Conservation (phyloP, 2,113 vertebrate species). For the Austrofundulus limnaeus region DNA sequence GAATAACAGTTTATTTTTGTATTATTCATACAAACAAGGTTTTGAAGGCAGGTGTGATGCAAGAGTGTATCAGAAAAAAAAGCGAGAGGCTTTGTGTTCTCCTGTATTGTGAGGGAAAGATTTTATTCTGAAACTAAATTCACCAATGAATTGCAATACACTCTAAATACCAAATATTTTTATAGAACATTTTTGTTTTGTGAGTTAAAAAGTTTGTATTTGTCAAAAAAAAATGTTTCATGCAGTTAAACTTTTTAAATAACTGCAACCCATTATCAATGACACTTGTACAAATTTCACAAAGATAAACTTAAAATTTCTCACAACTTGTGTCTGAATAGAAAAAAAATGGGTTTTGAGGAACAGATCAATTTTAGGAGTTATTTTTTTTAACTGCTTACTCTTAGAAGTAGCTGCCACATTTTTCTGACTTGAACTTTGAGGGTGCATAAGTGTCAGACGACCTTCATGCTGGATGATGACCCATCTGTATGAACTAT, state of each 20-base stretch:
- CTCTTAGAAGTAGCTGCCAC: neutral
- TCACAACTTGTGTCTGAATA: neutral
- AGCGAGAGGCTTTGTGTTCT: slow-evolving; percentile 3
- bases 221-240: no score
- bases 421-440: neutral
- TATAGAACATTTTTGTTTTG: no score
- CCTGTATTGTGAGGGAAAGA: slow-evolving; percentile 26
- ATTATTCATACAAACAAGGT: slow-evolving; percentile 40
- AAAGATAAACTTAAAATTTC: neutral
- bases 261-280: neutral
- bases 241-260: neutral
- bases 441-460: neutral
- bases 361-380: no score
- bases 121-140: slow-evolving; percentile 31
- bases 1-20: slow-evolving; percentile 40
- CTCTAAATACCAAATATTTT: neutral
- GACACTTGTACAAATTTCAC: neutral
- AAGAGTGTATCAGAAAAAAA: slow-evolving; percentile 26
- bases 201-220: no score
- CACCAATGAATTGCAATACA: neutral
- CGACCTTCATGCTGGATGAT: no score
- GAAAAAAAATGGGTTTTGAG: neutral
- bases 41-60: slow-evolving; percentile 42
- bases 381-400: no score
- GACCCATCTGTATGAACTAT: no score